Conservation (phyloP, 1,140 invertebrate species). For the Neoseiulus cucumeris region DNA sequence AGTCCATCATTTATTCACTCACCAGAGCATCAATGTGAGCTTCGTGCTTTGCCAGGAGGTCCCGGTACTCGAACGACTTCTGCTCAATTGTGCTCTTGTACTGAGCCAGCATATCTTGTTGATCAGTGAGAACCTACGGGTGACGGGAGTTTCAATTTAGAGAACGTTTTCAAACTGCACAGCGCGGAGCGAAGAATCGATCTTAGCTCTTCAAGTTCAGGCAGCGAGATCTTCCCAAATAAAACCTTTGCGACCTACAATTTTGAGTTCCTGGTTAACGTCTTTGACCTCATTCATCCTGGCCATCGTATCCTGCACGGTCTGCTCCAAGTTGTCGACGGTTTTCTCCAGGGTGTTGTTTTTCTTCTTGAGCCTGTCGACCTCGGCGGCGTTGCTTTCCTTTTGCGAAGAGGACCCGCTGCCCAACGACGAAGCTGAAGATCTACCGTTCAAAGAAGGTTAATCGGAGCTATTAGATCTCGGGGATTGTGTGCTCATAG, state of each 20-base stretch:
- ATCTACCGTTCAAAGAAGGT: not conserved
- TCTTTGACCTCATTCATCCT: conserved; percentile 7
- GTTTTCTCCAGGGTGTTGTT: not conserved
- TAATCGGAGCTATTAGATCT: not conserved
- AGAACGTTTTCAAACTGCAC: not conserved
- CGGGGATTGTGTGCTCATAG: not conserved
- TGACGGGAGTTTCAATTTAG: not conserved
- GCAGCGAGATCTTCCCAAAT: not conserved
- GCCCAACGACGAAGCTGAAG: not conserved
- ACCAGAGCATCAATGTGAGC: conserved; percentile 10
- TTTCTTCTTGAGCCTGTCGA: not conserved
- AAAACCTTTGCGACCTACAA: not conserved
- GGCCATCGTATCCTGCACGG: conserved; percentile 2
- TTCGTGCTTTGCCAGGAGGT: not conserved
- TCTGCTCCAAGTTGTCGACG: not conserved
- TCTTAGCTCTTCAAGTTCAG: not conserved
- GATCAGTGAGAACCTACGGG: not conserved
- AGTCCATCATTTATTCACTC: not conserved
- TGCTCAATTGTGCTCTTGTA: conserved; percentile 11
- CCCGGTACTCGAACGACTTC: conserved; percentile 1
- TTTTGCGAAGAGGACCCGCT: not conserved
- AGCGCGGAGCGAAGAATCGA: not conserved
- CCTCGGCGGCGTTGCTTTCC: not conserved
- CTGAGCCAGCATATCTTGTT: conserved; percentile 10
- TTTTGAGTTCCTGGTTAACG: conserved; percentile 10